Evolutionary conservation across 1,140 invertebrate species (phyloP).

Genomic region (Bombus breviceps): DNA sequence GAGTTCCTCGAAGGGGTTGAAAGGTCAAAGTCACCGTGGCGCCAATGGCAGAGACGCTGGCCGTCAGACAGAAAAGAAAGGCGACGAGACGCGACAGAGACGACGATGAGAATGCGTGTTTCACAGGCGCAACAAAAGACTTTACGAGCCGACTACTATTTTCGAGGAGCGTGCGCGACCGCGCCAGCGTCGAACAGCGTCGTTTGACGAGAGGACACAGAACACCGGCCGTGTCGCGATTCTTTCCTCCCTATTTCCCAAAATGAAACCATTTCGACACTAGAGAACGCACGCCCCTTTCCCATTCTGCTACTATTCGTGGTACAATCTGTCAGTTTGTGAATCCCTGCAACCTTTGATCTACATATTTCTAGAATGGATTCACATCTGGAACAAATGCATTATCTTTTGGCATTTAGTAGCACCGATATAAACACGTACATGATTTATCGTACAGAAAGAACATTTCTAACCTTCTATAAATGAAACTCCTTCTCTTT

Average conservation of each 20-base stretch:
- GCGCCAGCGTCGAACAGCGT: conserved; percentile 18
- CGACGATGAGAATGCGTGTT: conserved; percentile 38
- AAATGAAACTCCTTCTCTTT: neutral
- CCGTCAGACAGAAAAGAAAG: conserved; percentile 56
- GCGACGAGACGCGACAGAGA: conserved; percentile 37
- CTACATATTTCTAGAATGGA: conserved; percentile 2
- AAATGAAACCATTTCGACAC: neutral
- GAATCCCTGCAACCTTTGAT: neutral
- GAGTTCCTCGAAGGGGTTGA: conserved; percentile 18
- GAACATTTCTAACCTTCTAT: neutral
- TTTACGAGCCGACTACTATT: conserved; percentile 61
- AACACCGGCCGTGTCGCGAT: neutral
- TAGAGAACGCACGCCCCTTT: neutral
- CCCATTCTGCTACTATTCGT: conserved; percentile 8
- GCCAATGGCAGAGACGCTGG: conserved; percentile 26
- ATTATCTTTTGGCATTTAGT: neutral
- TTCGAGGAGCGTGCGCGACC: conserved; percentile 49
- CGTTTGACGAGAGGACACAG: conserved; percentile 44
- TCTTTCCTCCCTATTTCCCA: conserved; percentile 7
- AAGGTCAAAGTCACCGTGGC: conserved; percentile 39
- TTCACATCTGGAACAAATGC: neutral
- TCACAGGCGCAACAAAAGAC: conserved; percentile 51
- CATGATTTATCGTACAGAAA: too few species aligned
- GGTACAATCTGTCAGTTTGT: neutral
- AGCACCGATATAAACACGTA: too few species aligned